Evolutionary conservation across 2,888 invertebrate genomes (phyloP), one percentile per base, ranked within the genome.

Genomic region (Erebia palarica): DNA sequence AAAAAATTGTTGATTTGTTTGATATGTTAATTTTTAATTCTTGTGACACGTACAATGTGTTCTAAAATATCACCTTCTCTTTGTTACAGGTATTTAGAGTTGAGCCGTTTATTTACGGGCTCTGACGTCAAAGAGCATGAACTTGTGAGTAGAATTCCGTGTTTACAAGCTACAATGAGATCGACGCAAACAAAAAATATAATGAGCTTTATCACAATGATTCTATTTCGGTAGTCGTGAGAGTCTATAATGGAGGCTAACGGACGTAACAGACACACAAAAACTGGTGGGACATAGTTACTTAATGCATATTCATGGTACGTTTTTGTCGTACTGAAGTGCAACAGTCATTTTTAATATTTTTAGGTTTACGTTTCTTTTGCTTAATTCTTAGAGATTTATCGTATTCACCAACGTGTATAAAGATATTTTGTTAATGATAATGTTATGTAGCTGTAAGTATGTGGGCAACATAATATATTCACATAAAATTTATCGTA

Each of bases 31-130:
- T 27, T 36, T 36, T 7, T 7, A 36, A 36, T 5, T 36, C 36
- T 36, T 36, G 36, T 36, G 36, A 36, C 36, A 36, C 36, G 36
- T 36, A 0, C 13, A 57, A 11, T 21, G 21, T 58, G 14, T 58
- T 58, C 57, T 58, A 58, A 58, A 10, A 55, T 13, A 14, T 13
- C 13, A 58, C 27, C 55, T 49, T 49, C 16, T 68, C 65, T 70
- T 65, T 74, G 67, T 78, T 78, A 44, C 76, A 78, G 78, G 77
- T 78, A 77, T 27, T 13, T 47, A 53, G 44, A 11, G 18, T 47
- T 65, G 13, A 51, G 47, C 42, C 8, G 42, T 69, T 53, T 18
- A 49, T 49, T 47, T 18, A 8, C 3, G 42, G 10, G 13, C 3
- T 9, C 9, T 49, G 18, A 63, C 11, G 61, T 60, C n/a, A 60